These are phyloP conservation scores for Drosophila nikananu DNA, from an alignment of 1,140 invertebrate genomes.

Conservation along the genomic window DNA sequence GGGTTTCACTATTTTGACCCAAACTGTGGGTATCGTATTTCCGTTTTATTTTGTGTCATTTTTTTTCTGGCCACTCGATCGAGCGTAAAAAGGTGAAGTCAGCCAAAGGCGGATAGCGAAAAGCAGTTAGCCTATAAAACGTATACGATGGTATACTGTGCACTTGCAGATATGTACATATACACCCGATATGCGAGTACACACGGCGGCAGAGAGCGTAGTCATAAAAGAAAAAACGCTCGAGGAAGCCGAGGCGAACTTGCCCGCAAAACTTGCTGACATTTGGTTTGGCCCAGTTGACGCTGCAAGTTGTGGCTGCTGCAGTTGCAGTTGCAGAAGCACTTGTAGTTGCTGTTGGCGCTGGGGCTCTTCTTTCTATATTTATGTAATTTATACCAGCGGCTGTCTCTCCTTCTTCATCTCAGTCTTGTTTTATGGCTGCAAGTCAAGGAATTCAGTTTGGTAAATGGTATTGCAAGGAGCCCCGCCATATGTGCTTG, in stretches of 20 bases:
- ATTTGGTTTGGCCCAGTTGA: constrained; percentile 70
- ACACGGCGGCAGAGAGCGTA: constrained; percentile 30
- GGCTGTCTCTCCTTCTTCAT: constrained; percentile 11
- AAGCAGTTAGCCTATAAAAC: constrained; percentile 76
- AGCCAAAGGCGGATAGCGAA: constrained; percentile 63
- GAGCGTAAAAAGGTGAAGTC: constrained; percentile 74
- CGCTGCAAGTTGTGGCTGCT: constrained; percentile 50
- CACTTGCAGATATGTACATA: constrained; percentile 26
- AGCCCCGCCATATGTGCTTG: constrained; percentile 16
- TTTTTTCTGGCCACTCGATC: constrained; percentile 47
- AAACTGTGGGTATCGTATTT: constrained; percentile 14
- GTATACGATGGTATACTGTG: constrained; percentile 26
- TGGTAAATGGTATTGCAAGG: constrained; percentile 10
- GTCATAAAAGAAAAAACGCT: constrained; percentile 47
- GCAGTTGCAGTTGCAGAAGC: constrained; percentile 23
- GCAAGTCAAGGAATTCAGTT: constrained; percentile 20
- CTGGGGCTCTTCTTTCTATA: constrained; percentile 29
- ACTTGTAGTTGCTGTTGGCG: constrained; percentile 21
- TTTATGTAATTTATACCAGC: constrained; percentile 41
- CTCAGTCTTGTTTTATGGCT: constrained; percentile 35
- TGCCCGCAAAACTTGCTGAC: constrained; percentile 70
- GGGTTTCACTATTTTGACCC: background rate
- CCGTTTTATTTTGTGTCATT: constrained; percentile 11
- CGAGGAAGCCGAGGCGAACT: constrained; percentile 42
- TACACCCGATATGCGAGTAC: constrained; percentile 23